Evolutionary conservation across 2,797 vertebrate species (phyloP).

Genomic region (Capromys pilorides): DNA sequence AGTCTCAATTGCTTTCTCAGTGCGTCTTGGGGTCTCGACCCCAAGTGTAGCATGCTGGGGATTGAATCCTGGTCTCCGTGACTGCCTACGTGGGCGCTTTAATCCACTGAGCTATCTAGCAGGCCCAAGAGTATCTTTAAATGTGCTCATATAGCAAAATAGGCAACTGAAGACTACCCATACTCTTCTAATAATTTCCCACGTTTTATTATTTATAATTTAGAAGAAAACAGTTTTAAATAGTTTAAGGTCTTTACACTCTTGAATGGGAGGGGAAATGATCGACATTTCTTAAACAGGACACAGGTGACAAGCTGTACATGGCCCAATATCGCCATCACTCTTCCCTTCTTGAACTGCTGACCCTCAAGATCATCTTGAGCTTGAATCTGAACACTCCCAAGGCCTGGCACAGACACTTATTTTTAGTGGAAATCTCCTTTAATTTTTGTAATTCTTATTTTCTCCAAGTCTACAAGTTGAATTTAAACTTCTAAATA

Average conservation of each 20-base stretch:
- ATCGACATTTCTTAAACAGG: conserved; percentile 42
- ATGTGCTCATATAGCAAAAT: background rate
- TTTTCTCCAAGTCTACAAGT: conserved; percentile 40
- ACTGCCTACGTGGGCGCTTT: no score
- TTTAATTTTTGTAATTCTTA: conserved; percentile 66
- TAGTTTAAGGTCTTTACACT: no score
- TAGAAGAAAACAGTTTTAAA: background rate
- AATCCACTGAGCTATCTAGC: background rate
- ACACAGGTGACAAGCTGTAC: background rate
- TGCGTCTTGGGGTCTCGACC: no score
- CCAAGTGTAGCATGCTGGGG: no score
- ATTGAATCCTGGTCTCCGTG: no score
- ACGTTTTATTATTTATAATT: conserved; percentile 15
- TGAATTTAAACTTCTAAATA: conserved; percentile 58
- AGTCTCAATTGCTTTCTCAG: no score
- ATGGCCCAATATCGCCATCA: background rate
- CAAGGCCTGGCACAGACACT: conserved; percentile 42
- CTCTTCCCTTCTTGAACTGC: background rate
- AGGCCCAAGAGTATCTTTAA: background rate
- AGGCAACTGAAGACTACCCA: background rate
- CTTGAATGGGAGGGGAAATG: conserved; percentile 59
- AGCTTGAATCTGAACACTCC: conserved; percentile 33
- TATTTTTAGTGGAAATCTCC: conserved; percentile 44
- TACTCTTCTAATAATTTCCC: background rate
- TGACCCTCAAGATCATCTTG: background rate